These are phyloP conservation scores for Aptenodytes patagonicus DNA, from an alignment of 2,113 vertebrate genomes.

Conservation along the genomic window DNA sequence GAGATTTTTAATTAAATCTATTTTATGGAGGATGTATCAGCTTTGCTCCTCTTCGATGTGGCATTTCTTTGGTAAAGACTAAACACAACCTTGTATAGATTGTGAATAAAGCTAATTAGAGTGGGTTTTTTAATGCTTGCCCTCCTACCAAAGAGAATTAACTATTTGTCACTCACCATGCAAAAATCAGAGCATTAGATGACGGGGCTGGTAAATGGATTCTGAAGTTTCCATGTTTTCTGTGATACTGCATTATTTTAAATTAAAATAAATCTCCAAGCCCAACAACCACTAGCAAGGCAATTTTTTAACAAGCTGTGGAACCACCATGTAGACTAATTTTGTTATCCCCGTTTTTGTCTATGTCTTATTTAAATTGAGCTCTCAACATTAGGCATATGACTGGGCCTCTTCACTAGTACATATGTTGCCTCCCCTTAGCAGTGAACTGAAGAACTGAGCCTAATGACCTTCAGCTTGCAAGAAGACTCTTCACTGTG, in stretches of 20 bases:
- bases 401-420: not conserved
- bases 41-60: not conserved
- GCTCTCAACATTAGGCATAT: not conserved
- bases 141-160: not conserved
- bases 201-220: not conserved
- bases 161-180: not conserved
- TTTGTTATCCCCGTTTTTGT: not conserved
- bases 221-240: not conserved
- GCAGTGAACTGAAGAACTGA: not conserved
- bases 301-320: not conserved
- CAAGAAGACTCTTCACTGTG: not conserved
- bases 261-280: not conserved
- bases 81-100: not conserved
- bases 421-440: accelerated
- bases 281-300: not conserved
- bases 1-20: not conserved
- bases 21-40: not conserved
- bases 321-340: not conserved
- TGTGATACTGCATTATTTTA: not conserved
- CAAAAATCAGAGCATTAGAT: not conserved
- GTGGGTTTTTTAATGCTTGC: not conserved
- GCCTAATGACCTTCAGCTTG: not conserved
- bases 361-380: not conserved
- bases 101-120: not conserved
- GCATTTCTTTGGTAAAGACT: not conserved